phyloP scores from a whole-genome alignment of 2,888 invertebrate species.

The Lypha dubia region DNA sequence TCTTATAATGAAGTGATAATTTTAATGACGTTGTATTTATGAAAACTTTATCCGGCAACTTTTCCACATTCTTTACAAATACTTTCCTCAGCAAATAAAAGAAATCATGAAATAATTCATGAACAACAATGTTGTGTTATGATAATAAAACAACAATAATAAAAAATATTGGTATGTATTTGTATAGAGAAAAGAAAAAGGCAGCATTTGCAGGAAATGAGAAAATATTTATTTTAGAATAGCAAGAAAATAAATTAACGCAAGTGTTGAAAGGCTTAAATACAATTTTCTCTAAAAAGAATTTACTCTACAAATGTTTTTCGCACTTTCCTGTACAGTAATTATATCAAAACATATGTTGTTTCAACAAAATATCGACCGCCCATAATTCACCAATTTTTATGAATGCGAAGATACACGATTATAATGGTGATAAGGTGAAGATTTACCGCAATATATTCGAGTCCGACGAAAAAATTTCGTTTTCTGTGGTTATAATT shows the following conservation, averaged over 20 bases:
- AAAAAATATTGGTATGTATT: no score
- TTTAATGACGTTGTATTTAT: constrained; percentile 22
- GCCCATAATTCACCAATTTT: no score
- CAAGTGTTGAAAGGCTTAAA: background rate
- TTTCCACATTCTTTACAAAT: background rate
- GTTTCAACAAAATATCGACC: no score
- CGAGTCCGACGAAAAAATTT: no score
- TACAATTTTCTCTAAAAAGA: background rate
- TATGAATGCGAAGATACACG: no score
- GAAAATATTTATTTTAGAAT: constrained; percentile 6
- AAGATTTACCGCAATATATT: no score
- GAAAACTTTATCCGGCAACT: constrained; percentile 49
- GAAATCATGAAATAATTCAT: constrained; percentile 9
- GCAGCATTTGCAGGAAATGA: constrained; percentile 21
- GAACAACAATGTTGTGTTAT: constrained; percentile 5
- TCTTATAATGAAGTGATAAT: constrained; percentile 41
- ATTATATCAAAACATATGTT: background rate
- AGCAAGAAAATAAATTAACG: background rate
- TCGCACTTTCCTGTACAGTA: background rate
- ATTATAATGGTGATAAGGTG: no score
- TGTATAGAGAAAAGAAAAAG: background rate
- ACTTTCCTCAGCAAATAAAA: constrained; percentile 4
- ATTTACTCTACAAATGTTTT: background rate
- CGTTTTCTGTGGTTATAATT: no score
- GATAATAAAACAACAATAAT: background rate